Conservation (phyloP, 2,888 invertebrate species). For the Scaptomyza polygonia region DNA sequence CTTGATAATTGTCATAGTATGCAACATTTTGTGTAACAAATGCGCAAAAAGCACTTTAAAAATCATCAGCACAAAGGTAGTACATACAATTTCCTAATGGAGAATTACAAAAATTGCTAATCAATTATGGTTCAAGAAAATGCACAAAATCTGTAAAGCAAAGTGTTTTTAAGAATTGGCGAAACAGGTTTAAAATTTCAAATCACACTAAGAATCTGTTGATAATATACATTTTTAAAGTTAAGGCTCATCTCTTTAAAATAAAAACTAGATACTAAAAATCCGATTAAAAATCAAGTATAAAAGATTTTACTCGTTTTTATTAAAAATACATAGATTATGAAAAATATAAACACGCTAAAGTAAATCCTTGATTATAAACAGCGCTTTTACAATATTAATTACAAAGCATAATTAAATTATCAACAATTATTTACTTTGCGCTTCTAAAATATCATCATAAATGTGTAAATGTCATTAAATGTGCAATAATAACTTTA, state of each 20-base stretch:
- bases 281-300: too few relatives aligned
- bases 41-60: constrained; percentile 14
- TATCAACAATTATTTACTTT: background rate
- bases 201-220: too few relatives aligned
- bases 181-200: too few relatives aligned
- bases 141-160: background rate
- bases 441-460: background rate
- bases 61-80: background rate
- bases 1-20: constrained; percentile 48
- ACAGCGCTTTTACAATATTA: background rate
- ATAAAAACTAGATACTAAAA: too few relatives aligned
- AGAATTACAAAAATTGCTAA: too few relatives aligned
- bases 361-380: background rate
- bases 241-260: too few relatives aligned
- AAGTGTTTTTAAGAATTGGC: background rate
- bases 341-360: background rate
- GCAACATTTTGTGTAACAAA: constrained; percentile 19
- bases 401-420: constrained; percentile 10
- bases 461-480: constrained; percentile 22
- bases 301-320: too few relatives aligned
- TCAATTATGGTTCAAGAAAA: constrained; percentile 11
- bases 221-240: too few relatives aligned
- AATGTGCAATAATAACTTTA: constrained; percentile 1
- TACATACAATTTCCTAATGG: too few relatives aligned
- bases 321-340: background rate